phyloP scores from a whole-genome alignment of 1,140 invertebrate species.

The Brachionus angularis region DNA sequence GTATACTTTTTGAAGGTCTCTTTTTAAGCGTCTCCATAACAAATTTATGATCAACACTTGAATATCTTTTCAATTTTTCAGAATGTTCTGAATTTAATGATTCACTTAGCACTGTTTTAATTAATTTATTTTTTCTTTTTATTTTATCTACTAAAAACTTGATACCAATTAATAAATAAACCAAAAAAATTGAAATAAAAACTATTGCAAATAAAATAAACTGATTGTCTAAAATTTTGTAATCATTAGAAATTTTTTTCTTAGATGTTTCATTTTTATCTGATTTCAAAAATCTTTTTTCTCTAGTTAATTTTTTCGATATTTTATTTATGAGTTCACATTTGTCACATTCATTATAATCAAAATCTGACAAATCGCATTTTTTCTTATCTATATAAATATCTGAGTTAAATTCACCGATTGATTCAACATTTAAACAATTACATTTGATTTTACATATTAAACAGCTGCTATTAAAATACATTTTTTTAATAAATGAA shows the following conservation, averaged over 20 bases:
- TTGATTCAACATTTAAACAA: neutral
- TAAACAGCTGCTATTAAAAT: too few relatives aligned
- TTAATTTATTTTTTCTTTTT: neutral
- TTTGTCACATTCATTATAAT: neutral
- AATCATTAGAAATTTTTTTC: too few relatives aligned
- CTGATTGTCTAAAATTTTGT: neutral
- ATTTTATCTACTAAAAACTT: neutral
- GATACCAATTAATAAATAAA: neutral
- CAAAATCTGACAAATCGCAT: neutral
- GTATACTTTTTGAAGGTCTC: conserved; percentile 25
- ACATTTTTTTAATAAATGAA: neutral
- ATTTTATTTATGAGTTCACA: too few relatives aligned
- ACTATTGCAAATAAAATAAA: neutral
- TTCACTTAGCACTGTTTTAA: neutral
- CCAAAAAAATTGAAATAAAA: neutral
- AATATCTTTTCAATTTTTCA: neutral
- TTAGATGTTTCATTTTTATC: too few relatives aligned
- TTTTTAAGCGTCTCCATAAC: conserved; percentile 24
- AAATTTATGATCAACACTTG: neutral
- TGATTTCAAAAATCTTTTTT: too few relatives aligned
- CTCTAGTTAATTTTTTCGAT: too few relatives aligned
- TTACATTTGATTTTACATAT: neutral
- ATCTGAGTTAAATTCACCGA: neutral
- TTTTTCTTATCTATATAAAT: neutral
- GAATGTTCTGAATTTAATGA: neutral